Conservation (phyloP, 2,888 invertebrate species). For the Morpho helenor region DNA sequence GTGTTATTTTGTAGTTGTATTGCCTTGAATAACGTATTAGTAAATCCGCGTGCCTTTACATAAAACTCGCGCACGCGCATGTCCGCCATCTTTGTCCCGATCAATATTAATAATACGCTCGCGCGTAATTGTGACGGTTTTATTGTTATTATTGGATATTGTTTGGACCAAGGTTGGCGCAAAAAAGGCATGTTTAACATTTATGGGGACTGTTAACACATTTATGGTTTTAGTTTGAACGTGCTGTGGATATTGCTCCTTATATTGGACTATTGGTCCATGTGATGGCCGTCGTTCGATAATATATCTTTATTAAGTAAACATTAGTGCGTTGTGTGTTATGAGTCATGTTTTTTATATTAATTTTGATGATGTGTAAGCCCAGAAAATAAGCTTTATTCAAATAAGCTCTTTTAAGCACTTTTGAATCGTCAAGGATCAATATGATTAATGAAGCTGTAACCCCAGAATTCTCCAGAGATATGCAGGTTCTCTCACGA, state of each 20-base stretch:
- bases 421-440: too few species aligned
- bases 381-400: too few species aligned
- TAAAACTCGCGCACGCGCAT: slow-evolving; percentile 25
- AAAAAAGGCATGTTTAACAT: slow-evolving; percentile 57
- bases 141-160: slow-evolving; percentile 75
- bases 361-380: too few species aligned
- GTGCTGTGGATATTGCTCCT: slow-evolving; percentile 31
- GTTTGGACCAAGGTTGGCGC: slow-evolving; percentile 61
- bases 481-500: too few species aligned
- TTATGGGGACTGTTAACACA: slow-evolving; percentile 37
- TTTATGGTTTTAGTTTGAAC: slow-evolving; percentile 36
- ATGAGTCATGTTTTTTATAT: too few species aligned
- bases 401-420: too few species aligned
- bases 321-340: too few species aligned
- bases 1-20: too few species aligned
- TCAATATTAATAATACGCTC: slow-evolving; percentile 44
- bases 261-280: slow-evolving; percentile 9
- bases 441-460: too few species aligned
- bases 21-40: too few species aligned
- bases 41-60: too few species aligned
- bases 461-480: too few species aligned
- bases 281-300: not conserved
- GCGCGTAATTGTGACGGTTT: slow-evolving; percentile 48
- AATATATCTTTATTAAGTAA: not conserved
- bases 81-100: slow-evolving; percentile 36